These are phyloP conservation scores for Hiodon alosoides DNA, from an alignment of 2,113 vertebrate genomes.

Conservation along the genomic window DNA sequence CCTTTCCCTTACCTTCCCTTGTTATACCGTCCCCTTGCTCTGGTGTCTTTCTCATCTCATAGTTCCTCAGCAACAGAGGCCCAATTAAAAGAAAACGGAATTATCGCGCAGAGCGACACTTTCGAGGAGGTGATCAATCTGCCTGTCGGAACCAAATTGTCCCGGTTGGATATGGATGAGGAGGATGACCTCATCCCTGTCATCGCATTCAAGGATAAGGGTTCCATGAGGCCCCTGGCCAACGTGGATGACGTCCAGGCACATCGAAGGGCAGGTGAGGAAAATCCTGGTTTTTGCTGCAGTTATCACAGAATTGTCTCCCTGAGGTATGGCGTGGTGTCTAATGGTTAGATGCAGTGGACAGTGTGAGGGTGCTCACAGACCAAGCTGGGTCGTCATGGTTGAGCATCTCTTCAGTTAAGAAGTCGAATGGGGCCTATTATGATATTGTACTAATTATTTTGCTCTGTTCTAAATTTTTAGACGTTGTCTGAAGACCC, in stretches of 20 bases:
- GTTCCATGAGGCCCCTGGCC: constrained; percentile 71
- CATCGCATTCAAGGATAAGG: constrained; percentile 84
- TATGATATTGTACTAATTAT: background rate
- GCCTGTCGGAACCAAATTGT: constrained; percentile 72
- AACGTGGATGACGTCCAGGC: constrained; percentile 76
- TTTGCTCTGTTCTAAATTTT: constrained; percentile 1
- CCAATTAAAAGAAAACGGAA: constrained; percentile 78
- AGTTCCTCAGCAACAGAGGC: constrained; percentile 48
- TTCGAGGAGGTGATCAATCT: constrained; percentile 88
- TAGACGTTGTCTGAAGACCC: constrained; percentile 79
- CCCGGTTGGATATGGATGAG: constrained; percentile 65
- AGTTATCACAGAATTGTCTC: too few relatives aligned
- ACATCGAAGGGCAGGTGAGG: constrained; percentile 78
- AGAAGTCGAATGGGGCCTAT: background rate
- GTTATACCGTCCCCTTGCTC: background rate
- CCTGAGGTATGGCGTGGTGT: background rate
- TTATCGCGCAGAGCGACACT: constrained; percentile 60
- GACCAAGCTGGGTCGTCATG: background rate
- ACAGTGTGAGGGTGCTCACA: background rate
- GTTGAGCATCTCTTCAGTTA: too few relatives aligned
- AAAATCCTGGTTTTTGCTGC: background rate
- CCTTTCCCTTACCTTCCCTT: background rate
- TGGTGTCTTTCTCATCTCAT: background rate
- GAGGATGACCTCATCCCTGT: constrained; percentile 68
- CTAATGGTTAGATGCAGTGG: background rate